Evolutionary conservation across 2,113 vertebrate genomes (phyloP).

Genomic region (Orcinus orca): DNA sequence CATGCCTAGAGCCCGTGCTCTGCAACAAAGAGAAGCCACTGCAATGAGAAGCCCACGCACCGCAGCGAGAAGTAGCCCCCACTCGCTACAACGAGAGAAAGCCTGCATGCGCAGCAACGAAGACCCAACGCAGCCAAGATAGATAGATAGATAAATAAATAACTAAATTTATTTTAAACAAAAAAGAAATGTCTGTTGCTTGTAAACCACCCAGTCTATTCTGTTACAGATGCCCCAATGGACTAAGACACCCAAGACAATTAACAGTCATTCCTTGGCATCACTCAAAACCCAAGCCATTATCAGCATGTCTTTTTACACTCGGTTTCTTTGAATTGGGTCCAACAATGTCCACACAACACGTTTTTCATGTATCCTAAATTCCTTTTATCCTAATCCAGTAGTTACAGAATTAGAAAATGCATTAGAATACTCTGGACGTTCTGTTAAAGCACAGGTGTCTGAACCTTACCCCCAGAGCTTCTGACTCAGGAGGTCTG

Average conservation of each 20-base stretch:
- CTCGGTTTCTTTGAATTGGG: not conserved
- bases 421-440: not conserved
- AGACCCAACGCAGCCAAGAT: too few species aligned
- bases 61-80: too few species aligned
- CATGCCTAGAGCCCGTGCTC: too few species aligned
- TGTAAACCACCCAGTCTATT: not conserved
- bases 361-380: not conserved
- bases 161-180: not conserved
- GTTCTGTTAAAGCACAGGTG: not conserved
- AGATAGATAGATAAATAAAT: too few species aligned
- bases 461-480: not conserved
- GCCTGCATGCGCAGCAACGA: too few species aligned
- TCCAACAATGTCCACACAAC: not conserved
- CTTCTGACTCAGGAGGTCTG: not conserved
- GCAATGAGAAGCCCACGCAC: too few species aligned
- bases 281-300: not conserved
- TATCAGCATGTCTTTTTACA: not conserved
- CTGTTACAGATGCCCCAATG: not conserved
- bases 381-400: not conserved
- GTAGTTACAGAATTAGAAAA: not conserved
- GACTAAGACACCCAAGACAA: not conserved
- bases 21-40: too few species aligned
- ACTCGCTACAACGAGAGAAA: rapidly evolving
- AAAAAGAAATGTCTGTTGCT: not conserved
- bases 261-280: not conserved